Percentiles rank a stretch among this genome's conserved stretches.
Evolutionary conservation across 2,113 vertebrate species (phyloP).

Genomic region (Lepus europaeus): DNA sequence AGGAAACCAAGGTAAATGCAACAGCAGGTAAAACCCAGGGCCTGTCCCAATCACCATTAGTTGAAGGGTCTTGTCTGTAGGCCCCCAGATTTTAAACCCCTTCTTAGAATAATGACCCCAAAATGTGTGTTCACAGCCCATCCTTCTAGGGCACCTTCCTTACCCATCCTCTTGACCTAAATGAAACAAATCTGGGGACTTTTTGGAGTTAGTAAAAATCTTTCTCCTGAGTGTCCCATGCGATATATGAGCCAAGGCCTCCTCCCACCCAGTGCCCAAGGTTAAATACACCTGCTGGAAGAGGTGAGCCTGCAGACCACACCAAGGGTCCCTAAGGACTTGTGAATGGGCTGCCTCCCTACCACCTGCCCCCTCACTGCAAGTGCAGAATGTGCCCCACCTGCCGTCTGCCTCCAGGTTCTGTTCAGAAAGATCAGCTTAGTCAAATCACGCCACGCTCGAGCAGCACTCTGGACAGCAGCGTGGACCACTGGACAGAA

Average conservation of each 20-base stretch:
- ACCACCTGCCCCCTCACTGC: neutral
- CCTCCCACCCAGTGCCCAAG: neutral
- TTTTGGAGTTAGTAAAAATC: neutral
- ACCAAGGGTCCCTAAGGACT: neutral
- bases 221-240: neutral
- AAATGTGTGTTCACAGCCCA: neutral
- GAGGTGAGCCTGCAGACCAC: neutral
- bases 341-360: neutral
- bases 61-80: neutral
- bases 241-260: neutral
- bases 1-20: slow-evolving; percentile 59
- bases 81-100: neutral
- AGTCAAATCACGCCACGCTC: slow-evolving; percentile 70
- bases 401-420: slow-evolving; percentile 19
- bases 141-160: neutral
- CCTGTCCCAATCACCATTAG: neutral
- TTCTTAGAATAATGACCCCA: slow-evolving; percentile 17
- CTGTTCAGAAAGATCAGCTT: slow-evolving; percentile 8
- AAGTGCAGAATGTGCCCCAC: neutral
- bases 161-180: neutral
- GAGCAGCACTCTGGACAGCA: slow-evolving; percentile 70
- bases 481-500: slow-evolving; percentile 40
- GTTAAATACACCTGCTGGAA: neutral
- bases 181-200: slow-evolving; percentile 39
- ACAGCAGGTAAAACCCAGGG: neutral